These are phyloP conservation scores for Drosophila mulleri DNA, from an alignment of 2,888 invertebrate species.

Conservation along the genomic window DNA sequence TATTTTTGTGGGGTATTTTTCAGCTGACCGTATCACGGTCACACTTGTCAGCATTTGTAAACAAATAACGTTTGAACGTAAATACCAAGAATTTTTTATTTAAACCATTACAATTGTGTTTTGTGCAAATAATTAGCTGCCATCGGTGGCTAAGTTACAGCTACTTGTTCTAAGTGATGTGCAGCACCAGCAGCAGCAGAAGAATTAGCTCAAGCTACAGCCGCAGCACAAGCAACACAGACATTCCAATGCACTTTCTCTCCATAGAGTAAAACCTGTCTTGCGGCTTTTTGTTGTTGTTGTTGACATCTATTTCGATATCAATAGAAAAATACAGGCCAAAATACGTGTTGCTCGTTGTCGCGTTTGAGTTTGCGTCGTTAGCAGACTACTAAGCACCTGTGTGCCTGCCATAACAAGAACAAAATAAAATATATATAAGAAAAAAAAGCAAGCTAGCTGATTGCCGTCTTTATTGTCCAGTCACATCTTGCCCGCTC, in stretches of 20 bases:
- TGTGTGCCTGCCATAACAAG: constrained; percentile 51
- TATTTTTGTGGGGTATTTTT: constrained; percentile 17
- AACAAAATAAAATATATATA: constrained; percentile 10
- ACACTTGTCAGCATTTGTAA: constrained; percentile 44
- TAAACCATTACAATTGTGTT: constrained; percentile 8
- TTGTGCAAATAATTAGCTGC: constrained; percentile 23
- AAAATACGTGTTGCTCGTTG: constrained; percentile 38
- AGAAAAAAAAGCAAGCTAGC: constrained; percentile 29
- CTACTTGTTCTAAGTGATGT: constrained; percentile 14
- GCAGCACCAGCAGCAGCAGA: neutral
- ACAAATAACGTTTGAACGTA: constrained; percentile 33
- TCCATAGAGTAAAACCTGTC: constrained; percentile 57
- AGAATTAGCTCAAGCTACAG: constrained; percentile 16
- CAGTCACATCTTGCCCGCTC: constrained; percentile 73
- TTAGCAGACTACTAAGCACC: constrained; percentile 68
- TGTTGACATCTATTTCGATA: constrained; percentile 75
- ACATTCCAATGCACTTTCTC: constrained; percentile 76
- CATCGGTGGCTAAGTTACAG: neutral
- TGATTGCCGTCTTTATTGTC: constrained; percentile 71
- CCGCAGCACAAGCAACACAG: constrained; percentile 23
- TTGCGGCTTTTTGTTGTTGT: constrained; percentile 46
- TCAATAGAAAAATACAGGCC: constrained; percentile 75
- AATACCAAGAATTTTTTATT: constrained; percentile 9
- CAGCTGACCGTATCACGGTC: constrained; percentile 7
- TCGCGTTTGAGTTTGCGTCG: constrained; percentile 31